Evolutionary conservation across 2,888 invertebrate species (phyloP).

Genomic region (Auanema sp.): DNA sequence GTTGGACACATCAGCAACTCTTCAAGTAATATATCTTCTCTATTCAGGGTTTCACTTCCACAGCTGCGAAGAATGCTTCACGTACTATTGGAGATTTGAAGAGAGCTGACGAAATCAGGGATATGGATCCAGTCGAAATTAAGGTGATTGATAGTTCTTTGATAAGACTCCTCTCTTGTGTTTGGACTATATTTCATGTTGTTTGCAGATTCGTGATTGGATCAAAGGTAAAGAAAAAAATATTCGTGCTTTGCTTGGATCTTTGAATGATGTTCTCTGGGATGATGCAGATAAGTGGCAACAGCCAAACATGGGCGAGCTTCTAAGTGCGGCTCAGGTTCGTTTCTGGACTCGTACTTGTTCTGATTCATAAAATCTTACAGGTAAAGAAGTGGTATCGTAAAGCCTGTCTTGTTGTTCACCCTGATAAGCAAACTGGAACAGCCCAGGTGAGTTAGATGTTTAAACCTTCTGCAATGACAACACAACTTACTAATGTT

Average conservation of each 20-base stretch:
- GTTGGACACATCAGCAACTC: slow-evolving; percentile 23
- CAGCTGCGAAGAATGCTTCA: slow-evolving; percentile 41
- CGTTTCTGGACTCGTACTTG: background rate
- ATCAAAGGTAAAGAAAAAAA: slow-evolving; percentile 94
- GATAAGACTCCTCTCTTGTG: background rate
- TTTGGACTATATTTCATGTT: background rate
- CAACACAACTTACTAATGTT: background rate
- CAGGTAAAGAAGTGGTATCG: slow-evolving; percentile 95
- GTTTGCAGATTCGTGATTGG: slow-evolving; percentile 73
- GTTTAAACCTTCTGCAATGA: background rate
- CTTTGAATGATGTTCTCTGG: slow-evolving; percentile 77
- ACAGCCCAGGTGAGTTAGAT: slow-evolving; percentile 17
- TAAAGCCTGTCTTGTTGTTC: slow-evolving; percentile 92
- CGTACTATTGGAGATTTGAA: slow-evolving; percentile 67
- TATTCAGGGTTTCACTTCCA: slow-evolving; percentile 17
- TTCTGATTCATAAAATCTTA: slow-evolving; percentile 6
- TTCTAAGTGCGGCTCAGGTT: slow-evolving; percentile 87
- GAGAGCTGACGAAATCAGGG: slow-evolving; percentile 63
- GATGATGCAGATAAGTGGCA: slow-evolving; percentile 82
- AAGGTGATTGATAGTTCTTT: slow-evolving; percentile 59
- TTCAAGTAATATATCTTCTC: background rate
- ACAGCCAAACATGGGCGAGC: slow-evolving; percentile 89
- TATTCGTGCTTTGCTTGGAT: slow-evolving; percentile 89
- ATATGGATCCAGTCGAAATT: slow-evolving; percentile 66
- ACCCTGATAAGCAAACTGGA: slow-evolving; percentile 82